These are phyloP conservation scores for Plotosus lineatus DNA, from an alignment of 2,113 vertebrate genomes.

Conservation along the genomic window DNA sequence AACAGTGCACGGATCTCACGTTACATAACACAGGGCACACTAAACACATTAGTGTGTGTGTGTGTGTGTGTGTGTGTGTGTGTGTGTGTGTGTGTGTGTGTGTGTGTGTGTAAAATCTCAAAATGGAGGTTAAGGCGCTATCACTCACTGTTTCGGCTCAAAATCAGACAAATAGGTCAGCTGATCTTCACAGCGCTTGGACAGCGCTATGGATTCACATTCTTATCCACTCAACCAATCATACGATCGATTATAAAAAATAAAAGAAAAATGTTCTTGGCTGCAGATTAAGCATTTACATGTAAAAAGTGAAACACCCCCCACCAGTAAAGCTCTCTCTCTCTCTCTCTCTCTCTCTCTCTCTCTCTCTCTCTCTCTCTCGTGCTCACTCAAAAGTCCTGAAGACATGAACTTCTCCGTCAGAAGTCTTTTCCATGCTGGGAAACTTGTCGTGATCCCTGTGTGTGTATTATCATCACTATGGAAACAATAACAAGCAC, in stretches of 20 bases:
- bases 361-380: slow-evolving; percentile 57
- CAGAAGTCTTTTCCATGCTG: slow-evolving; percentile 27
- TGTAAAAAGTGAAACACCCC: slow-evolving; percentile 66
- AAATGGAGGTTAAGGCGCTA: slow-evolving; percentile 82
- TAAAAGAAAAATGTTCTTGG: slow-evolving; percentile 67
- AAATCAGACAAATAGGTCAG: slow-evolving; percentile 81
- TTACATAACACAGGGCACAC: slow-evolving; percentile 77
- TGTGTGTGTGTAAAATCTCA: slow-evolving; percentile 50
- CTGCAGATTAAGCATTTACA: slow-evolving; percentile 71
- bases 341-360: slow-evolving; percentile 40
- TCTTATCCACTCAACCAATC: slow-evolving; percentile 85
- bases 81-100: background rate
- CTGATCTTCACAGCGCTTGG: slow-evolving; percentile 78
- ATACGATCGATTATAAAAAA: slow-evolving; percentile 63
- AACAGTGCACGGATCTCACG: slow-evolving; percentile 76
- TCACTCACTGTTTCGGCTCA: slow-evolving; percentile 78
- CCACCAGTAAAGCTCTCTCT: slow-evolving; percentile 39
- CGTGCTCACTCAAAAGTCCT: slow-evolving; percentile 35
- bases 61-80: background rate
- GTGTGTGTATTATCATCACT: background rate
- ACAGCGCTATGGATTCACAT: slow-evolving; percentile 62
- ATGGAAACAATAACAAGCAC: background rate
- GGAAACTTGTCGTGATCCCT: background rate
- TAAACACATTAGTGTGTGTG: slow-evolving; percentile 58
- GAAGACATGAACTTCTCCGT: slow-evolving; percentile 37